Percentiles rank a stretch among this genome's conserved stretches.
These are phyloP conservation scores for Parochlus steinenii DNA, from an alignment of 2,888 invertebrate genomes.

Conservation along the genomic window DNA sequence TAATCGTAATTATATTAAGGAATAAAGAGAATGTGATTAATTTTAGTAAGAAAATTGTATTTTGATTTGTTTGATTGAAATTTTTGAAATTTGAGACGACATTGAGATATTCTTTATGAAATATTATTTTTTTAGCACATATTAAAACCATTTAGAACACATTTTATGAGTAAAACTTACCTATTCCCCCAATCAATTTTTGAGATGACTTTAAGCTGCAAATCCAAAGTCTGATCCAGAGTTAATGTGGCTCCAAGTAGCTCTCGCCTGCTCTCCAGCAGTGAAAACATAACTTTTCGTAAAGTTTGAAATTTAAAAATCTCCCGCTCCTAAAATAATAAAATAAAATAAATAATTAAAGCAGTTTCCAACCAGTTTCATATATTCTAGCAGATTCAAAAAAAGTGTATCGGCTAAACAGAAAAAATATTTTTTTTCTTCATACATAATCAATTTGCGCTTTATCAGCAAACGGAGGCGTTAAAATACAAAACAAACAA, in stretches of 20 bases:
- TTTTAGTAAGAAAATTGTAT: conserved; percentile 4
- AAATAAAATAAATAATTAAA: conserved; percentile 6
- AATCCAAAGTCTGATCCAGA: conserved; percentile 74
- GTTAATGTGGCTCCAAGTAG: conserved; percentile 78
- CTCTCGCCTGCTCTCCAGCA: conserved; percentile 70
- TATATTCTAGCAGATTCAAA: no score
- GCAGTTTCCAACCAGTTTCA: background rate
- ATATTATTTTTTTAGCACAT: background rate
- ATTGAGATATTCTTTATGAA: background rate
- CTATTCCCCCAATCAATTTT: conserved; percentile 95
- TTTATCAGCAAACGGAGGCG: no score
- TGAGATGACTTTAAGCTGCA: conserved; percentile 71
- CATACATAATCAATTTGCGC: no score
- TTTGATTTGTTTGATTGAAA: background rate
- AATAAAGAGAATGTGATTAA: conserved; percentile 8
- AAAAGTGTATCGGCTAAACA: no score
- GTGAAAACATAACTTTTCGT: conserved; percentile 76
- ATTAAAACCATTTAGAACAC: background rate
- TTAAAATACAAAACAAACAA: no score
- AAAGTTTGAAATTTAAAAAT: conserved; percentile 71
- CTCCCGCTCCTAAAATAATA: conserved; percentile 51
- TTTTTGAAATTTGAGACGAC: background rate
- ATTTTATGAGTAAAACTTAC: conserved; percentile 38
- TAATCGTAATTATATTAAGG: no score
- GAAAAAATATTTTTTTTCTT: no score